Evolutionary conservation across 2,888 invertebrate genomes (phyloP).

Genomic region (Clivina fossor): DNA sequence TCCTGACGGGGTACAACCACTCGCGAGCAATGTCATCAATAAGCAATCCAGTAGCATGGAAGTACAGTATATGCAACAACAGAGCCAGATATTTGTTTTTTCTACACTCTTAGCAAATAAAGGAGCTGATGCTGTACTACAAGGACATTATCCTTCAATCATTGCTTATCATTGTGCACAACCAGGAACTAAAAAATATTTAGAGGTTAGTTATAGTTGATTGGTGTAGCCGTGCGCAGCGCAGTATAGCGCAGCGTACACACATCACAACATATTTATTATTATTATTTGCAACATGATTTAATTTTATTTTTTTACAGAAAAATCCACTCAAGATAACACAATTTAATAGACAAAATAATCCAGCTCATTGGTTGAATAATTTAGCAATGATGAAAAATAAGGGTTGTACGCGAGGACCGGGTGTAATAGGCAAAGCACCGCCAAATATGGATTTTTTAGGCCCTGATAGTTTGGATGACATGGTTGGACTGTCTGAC

Average conservation of each 20-base stretch:
- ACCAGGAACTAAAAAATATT: conserved; percentile 90
- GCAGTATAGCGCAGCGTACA: no score
- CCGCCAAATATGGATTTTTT: conserved; percentile 51
- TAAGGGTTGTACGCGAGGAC: conserved; percentile 62
- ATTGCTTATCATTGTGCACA: conserved; percentile 95
- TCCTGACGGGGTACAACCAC: conserved; percentile 69
- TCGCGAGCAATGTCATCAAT: conserved; percentile 76
- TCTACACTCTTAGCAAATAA: conserved; percentile 92
- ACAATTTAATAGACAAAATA: conserved; percentile 81
- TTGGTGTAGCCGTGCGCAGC: no score
- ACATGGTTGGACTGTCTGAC: conserved; percentile 51
- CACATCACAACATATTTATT: no score
- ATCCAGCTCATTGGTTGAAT: conserved; percentile 79
- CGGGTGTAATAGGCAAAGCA: conserved; percentile 47
- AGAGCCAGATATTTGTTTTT: conserved; percentile 97
- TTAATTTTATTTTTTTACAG: conserved; percentile 42
- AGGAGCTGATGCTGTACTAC: conserved; percentile 89
- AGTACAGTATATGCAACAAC: conserved; percentile 90
- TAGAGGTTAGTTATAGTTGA: conserved; percentile 64
- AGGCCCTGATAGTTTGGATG: conserved; percentile 53
- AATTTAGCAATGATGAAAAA: conserved; percentile 76
- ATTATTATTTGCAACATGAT: no score
- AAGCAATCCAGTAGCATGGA: conserved; percentile 82
- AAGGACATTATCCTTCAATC: conserved; percentile 87
- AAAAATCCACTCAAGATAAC: conserved; percentile 90